These are phyloP conservation scores for Callipepla squamata DNA, from an alignment of 2,113 vertebrate species.

Conservation along the genomic window DNA sequence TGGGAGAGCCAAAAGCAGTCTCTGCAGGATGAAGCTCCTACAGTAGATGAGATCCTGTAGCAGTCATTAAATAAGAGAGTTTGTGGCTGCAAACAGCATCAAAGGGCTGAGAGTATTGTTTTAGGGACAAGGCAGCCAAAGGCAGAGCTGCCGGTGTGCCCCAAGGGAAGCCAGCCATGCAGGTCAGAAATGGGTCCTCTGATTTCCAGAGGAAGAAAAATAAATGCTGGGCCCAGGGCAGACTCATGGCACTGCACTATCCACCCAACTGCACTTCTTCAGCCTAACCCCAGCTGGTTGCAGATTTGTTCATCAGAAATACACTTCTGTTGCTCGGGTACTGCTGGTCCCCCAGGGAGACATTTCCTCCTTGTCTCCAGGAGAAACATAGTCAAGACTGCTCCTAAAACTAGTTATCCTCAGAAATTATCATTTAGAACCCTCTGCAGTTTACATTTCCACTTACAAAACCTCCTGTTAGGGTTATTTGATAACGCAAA, in stretches of 20 bases:
- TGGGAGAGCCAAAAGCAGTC: neutral
- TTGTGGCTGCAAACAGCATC: neutral
- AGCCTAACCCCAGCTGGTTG: neutral
- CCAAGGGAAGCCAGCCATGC: neutral
- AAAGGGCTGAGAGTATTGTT: neutral
- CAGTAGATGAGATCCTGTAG: neutral
- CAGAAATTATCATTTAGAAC: slow-evolving; percentile 46
- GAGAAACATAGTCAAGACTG: slow-evolving; percentile 1
- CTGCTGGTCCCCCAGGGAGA: neutral
- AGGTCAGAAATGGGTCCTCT: neutral
- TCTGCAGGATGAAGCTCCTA: neutral
- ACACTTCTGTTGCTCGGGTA: neutral
- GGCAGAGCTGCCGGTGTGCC: neutral
- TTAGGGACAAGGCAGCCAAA: neutral
- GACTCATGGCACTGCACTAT: accelerated
- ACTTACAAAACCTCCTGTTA: slow-evolving; percentile 58
- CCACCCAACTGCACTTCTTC: neutral
- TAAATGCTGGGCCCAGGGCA: neutral
- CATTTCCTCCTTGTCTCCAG: neutral
- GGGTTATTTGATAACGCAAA: slow-evolving; percentile 59
- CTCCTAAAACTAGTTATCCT: slow-evolving; percentile 21
- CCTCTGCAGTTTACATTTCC: slow-evolving; percentile 30
- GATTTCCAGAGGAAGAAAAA: neutral
- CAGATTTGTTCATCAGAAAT: neutral
- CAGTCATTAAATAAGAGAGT: neutral